A percentile compares a stretch with the other conserved stretches of the same genome.
Conservation (phyloP, 2,888 invertebrate genomes). For the Drosophila macrospina region DNA sequence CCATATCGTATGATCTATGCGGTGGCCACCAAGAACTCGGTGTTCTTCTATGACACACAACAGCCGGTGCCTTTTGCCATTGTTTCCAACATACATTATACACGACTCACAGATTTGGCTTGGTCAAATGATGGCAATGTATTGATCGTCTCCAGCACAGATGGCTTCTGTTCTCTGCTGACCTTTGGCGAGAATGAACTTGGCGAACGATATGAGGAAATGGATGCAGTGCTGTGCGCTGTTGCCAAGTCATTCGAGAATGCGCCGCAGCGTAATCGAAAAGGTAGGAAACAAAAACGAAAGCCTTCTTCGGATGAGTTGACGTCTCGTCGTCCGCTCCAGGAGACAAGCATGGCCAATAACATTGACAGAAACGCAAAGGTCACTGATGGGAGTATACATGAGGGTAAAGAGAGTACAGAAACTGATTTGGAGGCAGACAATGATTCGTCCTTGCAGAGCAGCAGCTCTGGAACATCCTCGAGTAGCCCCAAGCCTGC, state of each 20-base stretch:
- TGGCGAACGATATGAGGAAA: constrained; percentile 86
- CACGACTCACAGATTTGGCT: constrained; percentile 93
- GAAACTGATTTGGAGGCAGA: constrained; percentile 57
- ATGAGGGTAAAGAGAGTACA: constrained; percentile 33
- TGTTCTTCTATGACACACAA: constrained; percentile 95
- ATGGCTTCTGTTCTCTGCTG: constrained; percentile 95
- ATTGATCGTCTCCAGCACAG: constrained; percentile 93
- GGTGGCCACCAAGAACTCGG: constrained; percentile 94
- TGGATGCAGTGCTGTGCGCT: constrained; percentile 81
- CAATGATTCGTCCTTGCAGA: constrained; percentile 73
- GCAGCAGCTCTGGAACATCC: constrained; percentile 44
- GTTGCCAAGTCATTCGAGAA: constrained; percentile 62
- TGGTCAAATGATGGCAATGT: constrained; percentile 94
- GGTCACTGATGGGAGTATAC: background rate
- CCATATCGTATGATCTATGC: constrained; percentile 95
- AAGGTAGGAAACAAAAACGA: constrained; percentile 66
- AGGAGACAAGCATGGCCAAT: constrained; percentile 56
- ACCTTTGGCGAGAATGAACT: constrained; percentile 91
- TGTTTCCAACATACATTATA: constrained; percentile 94
- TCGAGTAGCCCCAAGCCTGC: constrained; percentile 39
- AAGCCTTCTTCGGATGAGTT: constrained; percentile 64
- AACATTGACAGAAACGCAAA: constrained; percentile 1
- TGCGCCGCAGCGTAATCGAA: constrained; percentile 42
- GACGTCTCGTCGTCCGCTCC: constrained; percentile 41
- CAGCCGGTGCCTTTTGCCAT: constrained; percentile 92